Evolutionary conservation across 2,797 vertebrate genomes (phyloP).

Genomic region (Acanthurus tractus): DNA sequence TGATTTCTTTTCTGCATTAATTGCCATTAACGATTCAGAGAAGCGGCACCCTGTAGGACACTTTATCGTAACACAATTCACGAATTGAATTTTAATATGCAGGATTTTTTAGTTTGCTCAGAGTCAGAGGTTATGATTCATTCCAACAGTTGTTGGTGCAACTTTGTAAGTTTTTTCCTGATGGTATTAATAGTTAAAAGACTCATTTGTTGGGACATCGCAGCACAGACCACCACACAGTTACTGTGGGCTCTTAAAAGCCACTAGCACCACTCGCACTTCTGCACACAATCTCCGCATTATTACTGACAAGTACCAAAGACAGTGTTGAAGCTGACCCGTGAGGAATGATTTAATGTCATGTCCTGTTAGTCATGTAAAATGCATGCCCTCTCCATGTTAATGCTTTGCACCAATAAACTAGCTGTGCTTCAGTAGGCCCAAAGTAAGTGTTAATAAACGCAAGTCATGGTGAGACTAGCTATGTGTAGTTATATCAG

Average conservation of each 20-base stretch:
- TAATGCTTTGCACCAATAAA: neutral
- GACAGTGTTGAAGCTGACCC: neutral
- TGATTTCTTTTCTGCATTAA: neutral
- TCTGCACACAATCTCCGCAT: neutral
- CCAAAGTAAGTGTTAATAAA: too few species aligned
- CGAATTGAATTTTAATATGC: too few species aligned
- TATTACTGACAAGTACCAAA: neutral
- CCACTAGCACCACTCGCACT: neutral
- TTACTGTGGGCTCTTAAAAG: neutral
- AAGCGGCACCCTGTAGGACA: neutral
- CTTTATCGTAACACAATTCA: too few species aligned
- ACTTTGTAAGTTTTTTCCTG: neutral
- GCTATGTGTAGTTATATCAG: neutral
- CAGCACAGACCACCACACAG: neutral
- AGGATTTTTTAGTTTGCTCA: neutral
- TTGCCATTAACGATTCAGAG: neutral
- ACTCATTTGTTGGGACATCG: neutral
- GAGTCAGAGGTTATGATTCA: neutral
- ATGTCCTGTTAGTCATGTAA: slow-evolving; percentile 6
- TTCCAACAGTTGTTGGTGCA: neutral
- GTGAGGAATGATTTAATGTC: neutral
- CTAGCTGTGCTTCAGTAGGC: neutral
- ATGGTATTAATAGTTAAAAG: neutral
- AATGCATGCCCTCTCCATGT: neutral
- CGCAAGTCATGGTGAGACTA: neutral